Evolutionary conservation across 1,140 invertebrate species (phyloP), one percentile per base, ranked within the genome.

Genomic region (Pantala flavescens): DNA sequence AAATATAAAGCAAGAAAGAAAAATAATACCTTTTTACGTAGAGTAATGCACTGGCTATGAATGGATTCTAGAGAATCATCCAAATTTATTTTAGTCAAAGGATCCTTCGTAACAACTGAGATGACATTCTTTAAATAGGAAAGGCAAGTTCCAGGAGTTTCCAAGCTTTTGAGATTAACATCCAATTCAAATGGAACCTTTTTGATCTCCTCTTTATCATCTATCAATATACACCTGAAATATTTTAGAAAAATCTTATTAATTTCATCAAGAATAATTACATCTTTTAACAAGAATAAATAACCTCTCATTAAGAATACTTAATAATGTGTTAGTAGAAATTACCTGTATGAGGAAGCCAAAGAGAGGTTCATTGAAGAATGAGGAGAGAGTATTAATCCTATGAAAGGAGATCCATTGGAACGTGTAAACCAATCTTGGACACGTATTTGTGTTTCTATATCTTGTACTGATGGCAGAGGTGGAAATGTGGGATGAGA

Each of bases 401-500:
- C 85, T 70, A 88, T 79, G 79, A 87, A 88, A n/a, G 86, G 85
- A 71, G 79, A 81, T 10, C 83, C 83, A 71, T 81, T 82, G 77
- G 84, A 80, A 23, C 78, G 74, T 24, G 84, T 82, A 80, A 89
- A 88, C 84, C 86, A 88, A 28, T 84, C 79, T 82, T 90, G 86
- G 75, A 88, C 84, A 73, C 84, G 82, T 43, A 82, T 79, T 78
- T 89, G 88, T 36, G 87, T 88, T 76, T 87, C 85, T 23, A 90
- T 81, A 80, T 90, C 88, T 74, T 87, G 83, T 14, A 87, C 79
- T 7, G 88, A 89, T 5, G 88, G 88, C 78, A 88, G 85, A 0
- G 88, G 86, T 11, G 82, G 80, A 77, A 89, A 90, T n/a, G 85
- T 86, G 23, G 88, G 88, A 82, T 90, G 88, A 0, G 88, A 88